Evolutionary conservation across 2,888 invertebrate genomes (phyloP).

Genomic region (Ctenicera cuprea): DNA sequence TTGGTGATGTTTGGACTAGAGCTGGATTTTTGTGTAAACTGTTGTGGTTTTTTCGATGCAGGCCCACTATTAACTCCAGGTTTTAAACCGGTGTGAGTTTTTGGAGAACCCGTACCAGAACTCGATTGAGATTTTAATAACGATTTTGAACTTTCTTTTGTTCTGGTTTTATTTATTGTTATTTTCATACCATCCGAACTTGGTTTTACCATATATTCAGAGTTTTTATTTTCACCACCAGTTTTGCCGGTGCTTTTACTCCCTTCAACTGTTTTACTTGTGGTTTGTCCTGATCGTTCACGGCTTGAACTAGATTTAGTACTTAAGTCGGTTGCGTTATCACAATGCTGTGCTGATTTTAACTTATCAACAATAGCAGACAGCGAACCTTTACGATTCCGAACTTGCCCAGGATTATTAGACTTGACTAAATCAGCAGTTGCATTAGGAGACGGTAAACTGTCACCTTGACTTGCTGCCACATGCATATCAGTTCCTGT

Average conservation of each 20-base stretch:
- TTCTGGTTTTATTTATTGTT: conserved; percentile 91
- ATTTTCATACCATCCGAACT: conserved; percentile 93
- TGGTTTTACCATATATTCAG: conserved; percentile 92
- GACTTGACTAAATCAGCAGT: conserved; percentile 77
- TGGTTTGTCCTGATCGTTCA: conserved; percentile 59
- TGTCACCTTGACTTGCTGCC: conserved; percentile 61
- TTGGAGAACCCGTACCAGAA: conserved; percentile 81
- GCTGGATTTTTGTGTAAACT: conserved; percentile 63
- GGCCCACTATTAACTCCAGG: conserved; percentile 92
- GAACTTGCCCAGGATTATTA: conserved; percentile 77
- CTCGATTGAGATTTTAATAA: conserved; percentile 62
- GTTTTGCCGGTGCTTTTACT: conserved; percentile 64
- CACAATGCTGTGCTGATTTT: conserved; percentile 84
- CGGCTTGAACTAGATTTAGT: conserved; percentile 68
- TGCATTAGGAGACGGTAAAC: conserved; percentile 75
- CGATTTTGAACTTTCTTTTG: conserved; percentile 79
- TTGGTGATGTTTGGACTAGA: conserved; percentile 59
- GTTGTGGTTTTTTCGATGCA: conserved; percentile 87
- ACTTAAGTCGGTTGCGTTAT: conserved; percentile 75
- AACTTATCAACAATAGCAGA: conserved; percentile 92
- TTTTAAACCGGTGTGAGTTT: conserved; percentile 86
- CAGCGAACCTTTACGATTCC: conserved; percentile 82
- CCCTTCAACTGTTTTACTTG: conserved; percentile 63
- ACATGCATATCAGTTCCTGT: conserved; percentile 55
- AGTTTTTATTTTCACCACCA: conserved; percentile 77